Base-by-base conservation (phyloP, 2,113 vertebrate genomes). In the Ammodytes marinus region DNA sequence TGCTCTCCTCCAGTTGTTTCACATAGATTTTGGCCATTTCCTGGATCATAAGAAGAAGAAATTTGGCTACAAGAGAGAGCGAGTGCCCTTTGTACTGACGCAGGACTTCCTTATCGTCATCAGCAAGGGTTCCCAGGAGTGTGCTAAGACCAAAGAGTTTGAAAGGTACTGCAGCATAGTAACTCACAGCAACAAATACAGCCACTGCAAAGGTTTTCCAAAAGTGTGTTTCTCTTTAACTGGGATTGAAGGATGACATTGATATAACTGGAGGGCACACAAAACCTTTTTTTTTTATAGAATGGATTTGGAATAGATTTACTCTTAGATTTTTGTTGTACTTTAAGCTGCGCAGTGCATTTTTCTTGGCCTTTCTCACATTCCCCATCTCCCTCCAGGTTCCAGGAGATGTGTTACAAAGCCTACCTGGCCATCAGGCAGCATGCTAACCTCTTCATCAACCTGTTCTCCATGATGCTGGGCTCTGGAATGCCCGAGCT, bases 31-130 rank as follows among this genome's bases (percentile, higher is more conserved):
- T 83, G 98, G 98, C 47, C 98, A 99, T 91, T 99, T 99, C 92
- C 93, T 99, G 35, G 98, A 99, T 92, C 98, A 99, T 84, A 99
- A 99, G 93, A 99, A 99, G 95, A 99, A 99, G 89, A 99, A 99
- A 84, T 99, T 99, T 96, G 98, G 98, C 63, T 99, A 99, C 93
- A 99, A 99, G 93, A 95, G 98, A 82, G 98, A 99, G 79, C 96
- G 98, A 5, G 98, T 99, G 15, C 98, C 98, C 3, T 99, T 99
- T 88, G 98, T 99, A 46, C 94, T 99, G 92, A 99, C 98, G 0
- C 98, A 99, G 88, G 98, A 99, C 94, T 99, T 99, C 84, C 94
- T 99, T 90, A 98, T 99, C 57, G 98, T 99, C 82, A 99, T 99
- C 86, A 99, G 98, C 93, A 99, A 99, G 93, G 98, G 98, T 92